Evolutionary conservation across 2,888 invertebrate species (phyloP).

Genomic region (Poecilus cupreus): DNA sequence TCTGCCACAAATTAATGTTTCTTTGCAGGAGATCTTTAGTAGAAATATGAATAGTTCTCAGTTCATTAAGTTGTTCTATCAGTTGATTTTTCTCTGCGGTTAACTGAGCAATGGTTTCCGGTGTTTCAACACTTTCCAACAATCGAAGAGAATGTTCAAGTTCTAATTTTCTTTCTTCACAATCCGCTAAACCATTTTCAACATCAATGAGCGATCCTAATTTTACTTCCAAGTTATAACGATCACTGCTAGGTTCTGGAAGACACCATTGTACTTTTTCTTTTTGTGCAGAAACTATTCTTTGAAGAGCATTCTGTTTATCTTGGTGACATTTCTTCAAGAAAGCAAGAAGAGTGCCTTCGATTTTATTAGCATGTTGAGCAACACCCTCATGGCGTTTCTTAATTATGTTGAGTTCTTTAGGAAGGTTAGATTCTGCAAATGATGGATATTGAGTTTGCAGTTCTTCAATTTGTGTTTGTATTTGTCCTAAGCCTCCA

Average conservation of each 20-base stretch:
- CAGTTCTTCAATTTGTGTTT: conserved; percentile 82
- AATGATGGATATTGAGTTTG: conserved; percentile 85
- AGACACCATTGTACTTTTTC: conserved; percentile 95
- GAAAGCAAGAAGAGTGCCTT: conserved; percentile 84
- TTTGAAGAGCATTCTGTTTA: conserved; percentile 86
- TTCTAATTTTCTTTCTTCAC: conserved; percentile 80
- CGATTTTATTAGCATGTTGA: conserved; percentile 87
- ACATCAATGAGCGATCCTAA: conserved; percentile 86
- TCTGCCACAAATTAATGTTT: conserved; percentile 85
- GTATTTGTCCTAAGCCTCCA: conserved; percentile 81
- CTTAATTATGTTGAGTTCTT: conserved; percentile 88
- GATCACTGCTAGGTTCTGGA: conserved; percentile 91
- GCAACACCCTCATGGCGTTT: conserved; percentile 88
- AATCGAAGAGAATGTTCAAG: conserved; percentile 83
- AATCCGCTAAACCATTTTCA: conserved; percentile 82
- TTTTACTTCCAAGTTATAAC: conserved; percentile 94
- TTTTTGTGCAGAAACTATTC: conserved; percentile 86
- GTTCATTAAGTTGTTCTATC: conserved; percentile 81
- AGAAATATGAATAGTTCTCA: conserved; percentile 80
- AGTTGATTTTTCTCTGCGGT: conserved; percentile 82
- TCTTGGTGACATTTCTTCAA: conserved; percentile 92
- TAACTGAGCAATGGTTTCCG: conserved; percentile 81
- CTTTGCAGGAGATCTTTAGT: conserved; percentile 82
- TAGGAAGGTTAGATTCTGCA: conserved; percentile 84
- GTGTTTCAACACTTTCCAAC: conserved; percentile 83